Evolutionary conservation across 2,888 invertebrate genomes (phyloP).

Genomic region (Synanthedon myopaeformis): DNA sequence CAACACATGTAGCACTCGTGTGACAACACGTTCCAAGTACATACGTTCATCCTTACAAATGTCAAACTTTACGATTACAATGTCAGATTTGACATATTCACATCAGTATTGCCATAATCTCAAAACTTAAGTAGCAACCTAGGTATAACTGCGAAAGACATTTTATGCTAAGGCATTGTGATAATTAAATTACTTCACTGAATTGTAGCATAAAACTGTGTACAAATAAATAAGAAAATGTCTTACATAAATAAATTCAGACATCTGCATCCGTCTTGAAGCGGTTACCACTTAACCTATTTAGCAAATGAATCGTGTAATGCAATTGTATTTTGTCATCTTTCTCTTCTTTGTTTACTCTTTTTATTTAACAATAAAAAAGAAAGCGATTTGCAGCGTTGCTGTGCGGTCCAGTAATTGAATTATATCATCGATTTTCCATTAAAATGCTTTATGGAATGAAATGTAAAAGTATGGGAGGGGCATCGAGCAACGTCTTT

Average conservation of each 20-base stretch:
- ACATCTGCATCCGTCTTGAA: not conserved
- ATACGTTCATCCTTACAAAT: too few relatives aligned
- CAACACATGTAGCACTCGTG: too few relatives aligned
- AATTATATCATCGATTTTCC: conserved; percentile 70
- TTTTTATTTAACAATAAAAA: conserved; percentile 23
- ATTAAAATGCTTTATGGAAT: conserved; percentile 69
- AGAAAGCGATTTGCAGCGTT: conserved; percentile 45
- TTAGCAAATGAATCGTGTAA: conserved; percentile 54
- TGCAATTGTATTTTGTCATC: conserved; percentile 35
- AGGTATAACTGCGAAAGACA: too few relatives aligned
- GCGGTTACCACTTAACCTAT: conserved; percentile 31
- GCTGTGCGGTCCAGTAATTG: conserved; percentile 56
- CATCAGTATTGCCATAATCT: too few relatives aligned
- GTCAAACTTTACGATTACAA: too few relatives aligned
- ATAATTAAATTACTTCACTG: not conserved
- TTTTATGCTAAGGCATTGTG: too few relatives aligned
- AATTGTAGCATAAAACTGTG: not conserved
- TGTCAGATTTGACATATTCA: too few relatives aligned
- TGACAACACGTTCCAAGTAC: too few relatives aligned
- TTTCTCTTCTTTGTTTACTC: conserved; percentile 44
- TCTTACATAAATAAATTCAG: not conserved
- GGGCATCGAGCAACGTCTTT: conserved; percentile 21
- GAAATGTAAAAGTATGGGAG: conserved; percentile 59
- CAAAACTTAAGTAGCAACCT: too few relatives aligned
- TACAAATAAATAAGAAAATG: not conserved